Conservation (phyloP, 2,797 vertebrate genomes). For the Allobates femoralis region DNA sequence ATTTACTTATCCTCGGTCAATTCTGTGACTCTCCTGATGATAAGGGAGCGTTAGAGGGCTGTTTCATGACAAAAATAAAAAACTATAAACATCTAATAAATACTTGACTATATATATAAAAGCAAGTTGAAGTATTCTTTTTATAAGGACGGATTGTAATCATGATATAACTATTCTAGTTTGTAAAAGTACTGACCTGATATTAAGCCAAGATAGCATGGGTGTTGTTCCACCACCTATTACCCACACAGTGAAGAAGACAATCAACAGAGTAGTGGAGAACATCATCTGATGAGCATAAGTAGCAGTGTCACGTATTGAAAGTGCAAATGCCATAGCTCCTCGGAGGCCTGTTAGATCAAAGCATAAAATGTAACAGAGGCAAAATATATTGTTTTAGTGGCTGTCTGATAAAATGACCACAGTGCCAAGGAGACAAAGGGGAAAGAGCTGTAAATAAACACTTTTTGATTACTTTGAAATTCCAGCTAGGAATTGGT, state of each 20-base stretch:
- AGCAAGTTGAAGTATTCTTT: not conserved
- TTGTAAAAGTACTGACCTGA: slow-evolving; percentile 79
- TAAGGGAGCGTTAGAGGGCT: too few relatives aligned
- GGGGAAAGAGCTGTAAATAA: too few relatives aligned
- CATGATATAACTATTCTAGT: not conserved
- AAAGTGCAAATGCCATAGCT: slow-evolving; percentile 94
- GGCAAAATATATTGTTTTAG: not conserved
- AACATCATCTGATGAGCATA: slow-evolving; percentile 98
- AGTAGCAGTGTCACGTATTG: slow-evolving; percentile 94
- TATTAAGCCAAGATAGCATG: slow-evolving; percentile 96
- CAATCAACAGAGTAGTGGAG: slow-evolving; percentile 94
- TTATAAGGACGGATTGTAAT: not conserved
- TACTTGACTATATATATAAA: not conserved
- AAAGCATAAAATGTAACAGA: not conserved
- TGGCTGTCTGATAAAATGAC: too few relatives aligned
- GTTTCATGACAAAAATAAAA: not conserved
- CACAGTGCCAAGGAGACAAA: too few relatives aligned
- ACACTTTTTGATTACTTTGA: too few relatives aligned
- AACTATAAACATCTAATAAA: not conserved
- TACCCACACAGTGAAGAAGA: slow-evolving; percentile 98
- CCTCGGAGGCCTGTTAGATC: slow-evolving; percentile 86
- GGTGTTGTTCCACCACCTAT: slow-evolving; percentile 96
- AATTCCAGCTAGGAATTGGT: too few relatives aligned
- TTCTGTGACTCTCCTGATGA: too few relatives aligned
- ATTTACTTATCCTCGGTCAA: too few relatives aligned